phyloP scores from a whole-genome alignment of 2,888 invertebrate species.

The Hoplodrina ambigua region DNA sequence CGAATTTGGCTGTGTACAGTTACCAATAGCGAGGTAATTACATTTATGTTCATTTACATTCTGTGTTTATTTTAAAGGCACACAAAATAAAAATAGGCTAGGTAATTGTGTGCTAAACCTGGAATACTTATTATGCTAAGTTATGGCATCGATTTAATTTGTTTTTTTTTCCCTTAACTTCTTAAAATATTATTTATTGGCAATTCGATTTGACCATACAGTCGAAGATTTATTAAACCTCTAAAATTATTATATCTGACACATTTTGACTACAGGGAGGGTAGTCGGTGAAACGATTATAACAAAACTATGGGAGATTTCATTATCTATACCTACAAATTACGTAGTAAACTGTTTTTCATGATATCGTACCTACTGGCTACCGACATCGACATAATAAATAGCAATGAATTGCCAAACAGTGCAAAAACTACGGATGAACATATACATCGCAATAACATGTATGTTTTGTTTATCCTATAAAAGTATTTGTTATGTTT shows the following conservation, averaged over 20 bases:
- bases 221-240: neutral
- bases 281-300: neutral
- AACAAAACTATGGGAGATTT: neutral
- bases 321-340: neutral
- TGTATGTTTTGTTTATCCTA: neutral
- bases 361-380: neutral
- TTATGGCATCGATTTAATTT: neutral
- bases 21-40: conserved; percentile 17
- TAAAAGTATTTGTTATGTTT: neutral
- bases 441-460: neutral
- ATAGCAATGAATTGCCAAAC: neutral
- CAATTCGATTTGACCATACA: neutral
- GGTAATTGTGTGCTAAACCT: neutral
- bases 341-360: neutral
- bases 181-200: neutral
- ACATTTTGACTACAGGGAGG: no score
- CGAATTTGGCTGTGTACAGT: conserved; percentile 12
- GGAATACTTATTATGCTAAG: neutral
- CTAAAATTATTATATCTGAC: no score
- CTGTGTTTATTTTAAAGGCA: neutral
- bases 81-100: neutral
- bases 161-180: neutral
- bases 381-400: neutral
- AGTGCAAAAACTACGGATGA: conserved; percentile 11
- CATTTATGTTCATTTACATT: conserved; percentile 10